Conservation (phyloP, 2,888 invertebrate genomes). For the Aleiodes alternator region DNA sequence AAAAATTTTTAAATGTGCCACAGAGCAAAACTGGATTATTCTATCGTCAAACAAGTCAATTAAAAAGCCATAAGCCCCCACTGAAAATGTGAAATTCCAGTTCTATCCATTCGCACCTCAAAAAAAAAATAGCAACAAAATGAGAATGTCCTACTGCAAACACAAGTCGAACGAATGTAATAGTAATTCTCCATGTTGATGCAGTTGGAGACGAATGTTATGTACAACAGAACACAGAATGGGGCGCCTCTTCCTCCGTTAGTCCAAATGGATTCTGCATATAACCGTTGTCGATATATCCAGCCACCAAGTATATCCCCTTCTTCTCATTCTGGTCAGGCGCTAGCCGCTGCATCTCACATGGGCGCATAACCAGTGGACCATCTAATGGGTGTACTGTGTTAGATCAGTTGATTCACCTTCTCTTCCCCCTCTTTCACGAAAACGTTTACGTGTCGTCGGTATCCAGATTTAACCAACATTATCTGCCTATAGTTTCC, state of each 20-base stretch:
- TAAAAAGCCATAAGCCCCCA: no score
- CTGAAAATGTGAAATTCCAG: no score
- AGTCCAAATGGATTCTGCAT: constrained; percentile 1
- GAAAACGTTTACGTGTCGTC: constrained; percentile 22
- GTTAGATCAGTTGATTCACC: constrained; percentile 46
- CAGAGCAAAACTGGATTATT: no score
- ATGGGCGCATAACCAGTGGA: constrained; percentile 14
- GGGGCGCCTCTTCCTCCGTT: no score
- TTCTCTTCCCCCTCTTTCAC: neutral
- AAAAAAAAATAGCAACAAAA: no score
- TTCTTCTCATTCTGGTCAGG: neutral
- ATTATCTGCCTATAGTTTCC: constrained; percentile 1
- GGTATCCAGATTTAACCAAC: neutral
- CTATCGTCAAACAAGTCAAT: no score
- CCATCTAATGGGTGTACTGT: constrained; percentile 29
- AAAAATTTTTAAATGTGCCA: no score
- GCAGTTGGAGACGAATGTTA: constrained; percentile 17
- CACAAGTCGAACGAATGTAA: no score
- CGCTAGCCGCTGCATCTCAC: constrained; percentile 3
- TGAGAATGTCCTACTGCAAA: no score
- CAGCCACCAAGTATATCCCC: constrained; percentile 8
- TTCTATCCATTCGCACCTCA: no score
- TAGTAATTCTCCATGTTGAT: neutral
- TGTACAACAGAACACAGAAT: neutral
- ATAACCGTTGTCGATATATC: constrained; percentile 12